Percentiles rank a stretch among this genome's conserved stretches.
Evolutionary conservation across 2,113 vertebrate genomes (phyloP).

Genomic region (Equus quagga): DNA sequence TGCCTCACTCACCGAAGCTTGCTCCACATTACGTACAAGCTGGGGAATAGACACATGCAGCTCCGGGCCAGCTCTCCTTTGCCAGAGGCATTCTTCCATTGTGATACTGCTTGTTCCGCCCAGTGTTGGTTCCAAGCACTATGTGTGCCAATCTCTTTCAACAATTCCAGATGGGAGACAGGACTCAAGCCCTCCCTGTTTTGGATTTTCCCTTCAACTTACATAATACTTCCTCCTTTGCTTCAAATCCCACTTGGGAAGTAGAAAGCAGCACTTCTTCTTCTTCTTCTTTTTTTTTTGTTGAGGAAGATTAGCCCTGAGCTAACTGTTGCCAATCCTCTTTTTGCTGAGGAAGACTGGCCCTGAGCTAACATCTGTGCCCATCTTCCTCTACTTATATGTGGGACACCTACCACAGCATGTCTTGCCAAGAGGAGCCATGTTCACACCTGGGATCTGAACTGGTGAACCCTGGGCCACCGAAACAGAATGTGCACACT

Average conservation of each 20-base stretch:
- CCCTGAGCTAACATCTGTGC: too few species aligned
- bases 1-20: background rate
- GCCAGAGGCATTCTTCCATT: background rate
- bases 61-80: background rate
- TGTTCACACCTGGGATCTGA: too few species aligned
- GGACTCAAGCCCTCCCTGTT: background rate
- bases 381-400: too few species aligned
- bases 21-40: background rate
- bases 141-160: background rate
- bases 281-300: too few species aligned
- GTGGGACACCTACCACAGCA: too few species aligned
- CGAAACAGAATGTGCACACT: too few species aligned
- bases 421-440: too few species aligned
- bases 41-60: rapidly evolving
- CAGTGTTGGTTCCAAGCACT: background rate
- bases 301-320: too few species aligned
- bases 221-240: background rate
- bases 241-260: background rate
- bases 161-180: background rate
- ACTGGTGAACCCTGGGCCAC: too few species aligned
- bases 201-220: background rate
- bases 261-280: background rate
- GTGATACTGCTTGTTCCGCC: background rate
- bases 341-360: too few species aligned
- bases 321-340: too few species aligned